A percentile compares a stretch with the other conserved stretches of the same genome.
Conservation (phyloP, 2,797 vertebrate species). For the Chromobotia macracanthus region DNA sequence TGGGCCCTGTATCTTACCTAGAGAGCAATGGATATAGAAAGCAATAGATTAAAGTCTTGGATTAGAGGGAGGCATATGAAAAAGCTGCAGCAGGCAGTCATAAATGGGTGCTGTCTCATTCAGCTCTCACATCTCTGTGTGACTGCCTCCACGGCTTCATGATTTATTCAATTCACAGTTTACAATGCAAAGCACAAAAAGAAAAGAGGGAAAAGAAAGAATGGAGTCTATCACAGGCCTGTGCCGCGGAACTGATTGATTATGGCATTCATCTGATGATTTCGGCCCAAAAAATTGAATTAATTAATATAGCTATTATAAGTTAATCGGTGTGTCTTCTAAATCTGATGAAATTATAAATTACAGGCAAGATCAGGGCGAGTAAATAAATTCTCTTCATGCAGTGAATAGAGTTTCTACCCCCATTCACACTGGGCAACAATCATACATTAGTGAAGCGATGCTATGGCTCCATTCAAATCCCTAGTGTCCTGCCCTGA, state of each 20-base stretch:
- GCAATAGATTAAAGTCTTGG: neutral
- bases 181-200: neutral
- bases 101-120: neutral
- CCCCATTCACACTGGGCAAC: no score
- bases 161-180: slow-evolving; percentile 41
- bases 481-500: neutral
- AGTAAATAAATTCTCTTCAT: neutral
- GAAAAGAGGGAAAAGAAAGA: neutral
- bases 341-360: slow-evolving; percentile 6
- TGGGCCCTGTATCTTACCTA: slow-evolving; percentile 95
- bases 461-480: neutral
- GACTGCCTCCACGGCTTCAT: slow-evolving; percentile 21
- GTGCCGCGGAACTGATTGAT: slow-evolving; percentile 2
- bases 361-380: neutral
- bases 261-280: neutral
- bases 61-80: neutral
- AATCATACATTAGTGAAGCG: neutral
- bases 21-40: slow-evolving; percentile 16
- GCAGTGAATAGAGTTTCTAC: neutral
- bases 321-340: neutral
- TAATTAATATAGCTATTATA: neutral
- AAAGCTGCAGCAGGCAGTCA: neutral
- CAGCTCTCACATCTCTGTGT: slow-evolving; percentile 11
- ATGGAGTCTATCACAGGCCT: neutral
- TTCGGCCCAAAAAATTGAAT: neutral